A percentile compares a stretch with the other conserved stretches of the same genome.
Evolutionary conservation across 1,140 invertebrate species (phyloP).

Genomic region (Trachymyrmex septentrionalis): DNA sequence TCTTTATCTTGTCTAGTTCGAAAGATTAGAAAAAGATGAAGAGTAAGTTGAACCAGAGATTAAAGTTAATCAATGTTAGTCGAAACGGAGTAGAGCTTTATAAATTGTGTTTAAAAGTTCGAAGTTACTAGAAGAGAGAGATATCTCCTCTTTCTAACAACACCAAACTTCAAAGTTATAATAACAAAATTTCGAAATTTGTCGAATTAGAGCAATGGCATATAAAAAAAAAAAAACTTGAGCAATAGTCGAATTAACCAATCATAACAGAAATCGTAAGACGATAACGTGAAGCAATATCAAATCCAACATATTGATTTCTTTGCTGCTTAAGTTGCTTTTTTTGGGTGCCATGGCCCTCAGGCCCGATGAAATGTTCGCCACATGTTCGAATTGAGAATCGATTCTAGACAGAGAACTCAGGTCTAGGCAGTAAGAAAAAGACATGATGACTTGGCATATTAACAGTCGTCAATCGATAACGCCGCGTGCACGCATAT

Average conservation of each 20-base stretch:
- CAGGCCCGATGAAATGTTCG: background rate
- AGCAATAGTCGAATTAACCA: too few relatives aligned
- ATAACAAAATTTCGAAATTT: background rate
- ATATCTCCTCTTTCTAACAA: background rate
- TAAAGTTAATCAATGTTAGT: too few relatives aligned
- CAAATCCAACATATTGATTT: too few relatives aligned
- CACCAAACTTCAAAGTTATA: background rate
- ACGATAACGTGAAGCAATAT: too few relatives aligned
- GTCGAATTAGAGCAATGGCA: too few relatives aligned
- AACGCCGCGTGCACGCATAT: background rate
- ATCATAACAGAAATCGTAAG: too few relatives aligned
- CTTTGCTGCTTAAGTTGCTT: too few relatives aligned
- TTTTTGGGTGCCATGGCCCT: too few relatives aligned
- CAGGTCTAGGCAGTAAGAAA: background rate
- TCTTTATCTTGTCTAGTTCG: too few relatives aligned
- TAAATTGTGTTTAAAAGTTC: background rate
- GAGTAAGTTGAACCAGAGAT: too few relatives aligned
- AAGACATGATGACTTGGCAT: background rate
- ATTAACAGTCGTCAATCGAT: constrained; percentile 71
- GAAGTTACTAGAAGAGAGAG: background rate
- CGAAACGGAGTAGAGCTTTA: background rate
- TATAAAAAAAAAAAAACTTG: too few relatives aligned
- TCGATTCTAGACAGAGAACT: constrained; percentile 24
- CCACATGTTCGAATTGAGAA: background rate
- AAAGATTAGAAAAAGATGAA: too few relatives aligned